A percentile compares a stretch with the other conserved stretches of the same genome.
Conservation (phyloP, 2,113 vertebrate species). For the Chionis minor region DNA sequence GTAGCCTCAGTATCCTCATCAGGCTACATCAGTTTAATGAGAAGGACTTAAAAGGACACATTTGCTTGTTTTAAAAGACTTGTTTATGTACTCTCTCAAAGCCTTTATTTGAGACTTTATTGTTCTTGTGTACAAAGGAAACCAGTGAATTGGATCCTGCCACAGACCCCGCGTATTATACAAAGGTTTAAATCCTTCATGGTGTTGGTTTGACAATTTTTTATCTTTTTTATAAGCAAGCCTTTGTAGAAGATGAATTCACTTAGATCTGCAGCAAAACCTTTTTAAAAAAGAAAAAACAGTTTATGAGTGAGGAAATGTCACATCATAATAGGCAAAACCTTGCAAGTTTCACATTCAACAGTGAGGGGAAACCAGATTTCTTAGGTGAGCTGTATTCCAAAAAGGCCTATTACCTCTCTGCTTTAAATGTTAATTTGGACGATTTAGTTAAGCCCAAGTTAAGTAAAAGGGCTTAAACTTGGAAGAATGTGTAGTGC, state of each 20-base stretch:
- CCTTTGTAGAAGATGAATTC: not conserved
- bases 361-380: not conserved
- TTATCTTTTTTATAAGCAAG: not conserved
- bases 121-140: slow-evolving; percentile 10
- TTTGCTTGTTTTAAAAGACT: slow-evolving; percentile 4
- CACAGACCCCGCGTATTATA: not conserved
- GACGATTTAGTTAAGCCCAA: not conserved
- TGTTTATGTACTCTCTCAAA: not conserved
- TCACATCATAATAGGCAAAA: not conserved
- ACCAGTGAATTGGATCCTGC: not conserved
- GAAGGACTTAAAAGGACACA: slow-evolving; percentile 12
- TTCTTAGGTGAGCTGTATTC: not conserved
- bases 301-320: not conserved
- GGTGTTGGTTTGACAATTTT: not conserved
- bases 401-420: not conserved
- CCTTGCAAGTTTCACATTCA: not conserved
- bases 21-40: not conserved
- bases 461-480: not conserved
- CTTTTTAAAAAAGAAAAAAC: not conserved
- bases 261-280: not conserved
- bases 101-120: not conserved
- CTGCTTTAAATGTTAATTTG: not conserved
- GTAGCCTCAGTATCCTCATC: not conserved
- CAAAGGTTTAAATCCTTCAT: not conserved
- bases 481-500: not conserved